A percentile compares a stretch with the other conserved stretches of the same genome.
Evolutionary conservation across 1,140 invertebrate species (phyloP).

Genomic region (Heliconius melpomene): DNA sequence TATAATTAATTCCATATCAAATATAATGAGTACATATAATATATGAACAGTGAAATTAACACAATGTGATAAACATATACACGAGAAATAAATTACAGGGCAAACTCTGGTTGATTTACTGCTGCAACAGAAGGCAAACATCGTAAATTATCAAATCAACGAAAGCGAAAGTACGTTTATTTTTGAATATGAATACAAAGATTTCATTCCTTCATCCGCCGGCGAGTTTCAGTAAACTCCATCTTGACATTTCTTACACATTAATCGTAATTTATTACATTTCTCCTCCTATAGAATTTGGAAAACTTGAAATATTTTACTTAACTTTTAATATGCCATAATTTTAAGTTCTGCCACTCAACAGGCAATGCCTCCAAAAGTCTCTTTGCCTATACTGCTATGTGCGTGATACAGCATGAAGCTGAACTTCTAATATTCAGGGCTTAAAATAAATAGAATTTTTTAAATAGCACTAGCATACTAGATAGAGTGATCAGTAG

Average conservation of each 20-base stretch:
- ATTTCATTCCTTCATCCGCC: conserved; percentile 17
- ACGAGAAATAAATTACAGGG: conserved; percentile 25
- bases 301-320: not conserved
- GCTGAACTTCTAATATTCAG: not conserved
- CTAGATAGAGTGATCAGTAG: no score
- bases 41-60: conserved; percentile 26
- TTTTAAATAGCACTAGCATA: no score
- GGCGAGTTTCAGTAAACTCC: conserved; percentile 13
- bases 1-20: no score
- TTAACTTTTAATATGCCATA: not conserved
- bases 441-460: no score
- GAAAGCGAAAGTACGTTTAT: conserved; percentile 37
- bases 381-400: no score
- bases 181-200: conserved; percentile 38
- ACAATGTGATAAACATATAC: not conserved
- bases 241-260: conserved; percentile 3
- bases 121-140: conserved; percentile 48
- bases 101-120: conserved; percentile 44
- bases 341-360: no score
- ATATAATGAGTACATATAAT: no score
- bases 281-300: not conserved
- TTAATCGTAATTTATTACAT: conserved; percentile 7
- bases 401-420: no score
- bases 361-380: no score
- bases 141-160: conserved; percentile 52